These are phyloP conservation scores for Drepanosiphum platanoidis DNA, from an alignment of 2,888 invertebrate genomes.

Conservation along the genomic window DNA sequence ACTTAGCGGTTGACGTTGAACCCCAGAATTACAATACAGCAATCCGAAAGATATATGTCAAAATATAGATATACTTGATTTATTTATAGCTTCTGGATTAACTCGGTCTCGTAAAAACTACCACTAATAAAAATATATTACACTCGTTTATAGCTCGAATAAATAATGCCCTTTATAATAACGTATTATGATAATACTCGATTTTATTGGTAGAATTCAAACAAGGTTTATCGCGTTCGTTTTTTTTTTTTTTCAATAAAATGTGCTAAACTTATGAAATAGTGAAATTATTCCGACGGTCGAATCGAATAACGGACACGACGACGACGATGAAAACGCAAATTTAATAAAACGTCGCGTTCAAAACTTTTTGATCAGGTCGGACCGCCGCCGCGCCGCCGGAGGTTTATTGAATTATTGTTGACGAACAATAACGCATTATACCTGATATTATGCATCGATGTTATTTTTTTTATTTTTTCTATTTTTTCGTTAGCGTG, in stretches of 20 bases:
- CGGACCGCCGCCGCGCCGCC: too few species aligned
- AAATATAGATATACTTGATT: slow-evolving; percentile 24
- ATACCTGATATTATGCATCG: too few species aligned
- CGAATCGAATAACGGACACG: not conserved
- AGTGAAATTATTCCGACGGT: not conserved
- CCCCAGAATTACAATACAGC: slow-evolving; percentile 7
- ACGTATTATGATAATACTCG: slow-evolving; percentile 18
- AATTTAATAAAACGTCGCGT: too few species aligned
- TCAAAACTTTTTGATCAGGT: not conserved
- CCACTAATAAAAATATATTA: slow-evolving; percentile 38
- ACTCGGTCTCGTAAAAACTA: not conserved
- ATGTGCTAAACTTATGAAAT: not conserved
- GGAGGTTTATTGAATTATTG: too few species aligned
- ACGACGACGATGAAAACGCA: not conserved
- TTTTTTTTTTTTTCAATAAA: slow-evolving; percentile 17
- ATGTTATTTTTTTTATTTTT: too few species aligned
- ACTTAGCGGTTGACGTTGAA: slow-evolving; percentile 31
- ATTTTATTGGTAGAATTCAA: slow-evolving; percentile 35
- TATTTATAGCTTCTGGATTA: slow-evolving; percentile 42
- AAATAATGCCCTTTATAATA: slow-evolving; percentile 47
- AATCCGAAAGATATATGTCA: slow-evolving; percentile 33
- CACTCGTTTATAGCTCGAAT: slow-evolving; percentile 14
- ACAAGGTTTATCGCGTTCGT: slow-evolving; percentile 11
- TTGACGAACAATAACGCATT: too few species aligned
- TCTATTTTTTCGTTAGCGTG: not conserved